Base-by-base conservation (phyloP, 2,113 vertebrate genomes). In the Sapajus apella region DNA sequence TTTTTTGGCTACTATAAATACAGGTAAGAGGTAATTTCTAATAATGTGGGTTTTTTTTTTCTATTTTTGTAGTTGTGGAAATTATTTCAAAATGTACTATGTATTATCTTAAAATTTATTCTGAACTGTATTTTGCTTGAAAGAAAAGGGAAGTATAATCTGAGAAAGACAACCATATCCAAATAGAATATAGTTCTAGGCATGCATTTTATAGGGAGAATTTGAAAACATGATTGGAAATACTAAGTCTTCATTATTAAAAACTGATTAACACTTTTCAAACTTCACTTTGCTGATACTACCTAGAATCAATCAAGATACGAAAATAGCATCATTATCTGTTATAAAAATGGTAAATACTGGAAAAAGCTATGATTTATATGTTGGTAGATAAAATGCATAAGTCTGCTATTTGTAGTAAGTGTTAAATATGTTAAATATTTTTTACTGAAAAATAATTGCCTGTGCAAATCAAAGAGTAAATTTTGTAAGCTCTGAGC, bases 11-110 rank as follows among this genome's bases (percentile, higher is more conserved):
- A 80, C 84, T 95, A 61, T 97, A 97, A 96, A 96, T 97, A 96
- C 35, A 94, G 13, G 43, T 96, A 95, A 92, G 80, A 97, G 79
- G 76, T 96, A 96, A 95, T 97, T 97, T 97, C 93, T 87, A 90
- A 73, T 97, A 90, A 87, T 92, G 47, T 72, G 43, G 35, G 30
- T 2, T 20, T 94, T 97, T 55, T 35, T 27, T 12, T 11, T 27
- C 76, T 80, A 47, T 80, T 97, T 97, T 84, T 93, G 70, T 83
- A 80, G 84, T 87, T 96, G 73, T 84, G 32, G 35, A 97, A 96
- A 87, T 95, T 95, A 95, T 90, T 97, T 96, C 92, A 95, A 97
- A 97, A 95, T 95, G 92, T 90, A 37, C 64, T 70, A 25, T 32
- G 12, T 95, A 87, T 87, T 94, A 93, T 92, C 82, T 96, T 97